A percentile compares a stretch with the other conserved stretches of the same genome.
Evolutionary conservation across 2,797 vertebrate species (phyloP).

Genomic region (Champsocephalus gunnari): DNA sequence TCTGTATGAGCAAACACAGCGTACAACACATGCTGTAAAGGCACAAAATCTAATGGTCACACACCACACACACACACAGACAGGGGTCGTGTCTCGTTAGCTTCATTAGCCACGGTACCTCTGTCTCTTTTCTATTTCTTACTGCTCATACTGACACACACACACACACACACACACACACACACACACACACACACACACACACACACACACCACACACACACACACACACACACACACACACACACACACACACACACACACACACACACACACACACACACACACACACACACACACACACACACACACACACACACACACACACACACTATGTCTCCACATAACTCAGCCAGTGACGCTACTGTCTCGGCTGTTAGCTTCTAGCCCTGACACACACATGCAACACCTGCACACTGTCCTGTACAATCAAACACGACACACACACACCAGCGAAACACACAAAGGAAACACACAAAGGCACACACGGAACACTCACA

Average conservation of each 20-base stretch:
- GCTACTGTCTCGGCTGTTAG: conserved; percentile 19
- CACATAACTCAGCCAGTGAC: conserved; percentile 28
- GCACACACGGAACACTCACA: neutral
- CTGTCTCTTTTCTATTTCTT: too few relatives aligned
- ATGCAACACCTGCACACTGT: conserved; percentile 4
- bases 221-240: conserved; percentile 12
- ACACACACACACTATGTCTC: conserved; percentile 8
- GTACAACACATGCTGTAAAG: neutral
- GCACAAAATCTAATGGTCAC: neutral
- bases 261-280: neutral
- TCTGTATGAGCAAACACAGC: neutral
- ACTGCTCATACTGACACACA: neutral
- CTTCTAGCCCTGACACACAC: conserved; percentile 1
- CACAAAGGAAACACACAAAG: neutral
- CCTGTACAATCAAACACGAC: conserved; percentile 6
- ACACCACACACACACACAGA: neutral
- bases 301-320: conserved; percentile 14
- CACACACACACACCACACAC: too few relatives aligned
- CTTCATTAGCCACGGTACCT: too few relatives aligned
- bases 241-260: conserved; percentile 1
- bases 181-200: conserved; percentile 2
- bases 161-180: neutral
- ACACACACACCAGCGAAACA: neutral
- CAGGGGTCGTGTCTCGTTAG: neutral
- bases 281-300: conserved; percentile 1